These are phyloP conservation scores for Carterocephalus palaemon DNA, from an alignment of 2,888 invertebrate species.

Conservation along the genomic window DNA sequence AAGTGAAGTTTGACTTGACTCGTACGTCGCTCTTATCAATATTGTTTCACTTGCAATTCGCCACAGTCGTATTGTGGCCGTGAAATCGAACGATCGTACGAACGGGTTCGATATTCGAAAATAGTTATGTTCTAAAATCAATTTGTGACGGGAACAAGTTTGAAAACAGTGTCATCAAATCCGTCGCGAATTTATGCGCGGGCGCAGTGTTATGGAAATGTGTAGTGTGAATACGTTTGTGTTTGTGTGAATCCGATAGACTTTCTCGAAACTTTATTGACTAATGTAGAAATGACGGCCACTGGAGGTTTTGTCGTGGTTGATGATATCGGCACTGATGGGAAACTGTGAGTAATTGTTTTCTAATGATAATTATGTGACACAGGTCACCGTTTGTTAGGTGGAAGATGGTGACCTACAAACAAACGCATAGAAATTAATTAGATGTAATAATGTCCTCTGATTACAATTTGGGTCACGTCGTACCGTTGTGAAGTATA, in stretches of 20 bases:
- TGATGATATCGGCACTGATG: constrained; percentile 62
- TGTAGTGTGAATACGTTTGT: constrained; percentile 37
- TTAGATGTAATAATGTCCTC: no score
- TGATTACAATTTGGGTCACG: no score
- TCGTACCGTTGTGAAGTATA: no score
- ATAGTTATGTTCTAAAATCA: constrained; percentile 24
- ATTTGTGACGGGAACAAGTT: constrained; percentile 2
- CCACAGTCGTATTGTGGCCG: constrained; percentile 57
- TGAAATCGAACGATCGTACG: constrained; percentile 49
- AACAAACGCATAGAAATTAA: no score
- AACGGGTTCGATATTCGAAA: constrained; percentile 13
- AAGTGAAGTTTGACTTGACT: constrained; percentile 55
- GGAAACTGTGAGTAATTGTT: constrained; percentile 67
- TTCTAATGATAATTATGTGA: constrained; percentile 14
- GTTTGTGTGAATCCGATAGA: constrained; percentile 28
- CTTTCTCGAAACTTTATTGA: constrained; percentile 48
- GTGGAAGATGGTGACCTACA: no score
- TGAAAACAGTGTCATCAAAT: constrained; percentile 14
- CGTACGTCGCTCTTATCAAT: constrained; percentile 60
- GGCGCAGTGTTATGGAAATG: constrained; percentile 35
- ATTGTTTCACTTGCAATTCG: constrained; percentile 55
- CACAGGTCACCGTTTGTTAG: no score
- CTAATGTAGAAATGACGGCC: constrained; percentile 65
- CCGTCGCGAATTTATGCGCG: constrained; percentile 11
- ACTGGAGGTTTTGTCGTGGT: constrained; percentile 45